These are phyloP conservation scores for Tarsius wallacei DNA, from an alignment of 2,797 vertebrate species.

Conservation along the genomic window DNA sequence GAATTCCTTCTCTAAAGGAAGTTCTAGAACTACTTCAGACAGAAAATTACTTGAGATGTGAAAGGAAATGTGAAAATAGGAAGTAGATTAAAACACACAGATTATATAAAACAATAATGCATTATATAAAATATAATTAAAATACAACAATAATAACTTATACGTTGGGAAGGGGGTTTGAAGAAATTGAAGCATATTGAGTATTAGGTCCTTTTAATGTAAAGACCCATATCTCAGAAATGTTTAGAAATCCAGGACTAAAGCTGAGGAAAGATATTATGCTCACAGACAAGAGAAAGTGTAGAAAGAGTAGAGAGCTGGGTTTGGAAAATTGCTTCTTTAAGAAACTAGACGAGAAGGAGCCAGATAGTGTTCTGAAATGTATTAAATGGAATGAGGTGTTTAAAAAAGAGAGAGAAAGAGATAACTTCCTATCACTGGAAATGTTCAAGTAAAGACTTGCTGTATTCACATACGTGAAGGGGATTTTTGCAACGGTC, in stretches of 20 bases:
- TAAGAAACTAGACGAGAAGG: constrained; percentile 30
- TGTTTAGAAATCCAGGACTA: constrained; percentile 27
- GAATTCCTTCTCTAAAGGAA: constrained; percentile 8
- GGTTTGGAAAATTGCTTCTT: neutral
- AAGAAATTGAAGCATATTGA: constrained; percentile 17
- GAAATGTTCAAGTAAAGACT: constrained; percentile 5
- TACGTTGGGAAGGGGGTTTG: constrained; percentile 28
- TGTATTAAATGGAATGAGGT: constrained; percentile 24
- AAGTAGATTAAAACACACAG: constrained; percentile 50
- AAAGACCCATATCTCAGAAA: neutral
- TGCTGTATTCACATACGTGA: neutral
- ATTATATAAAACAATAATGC: constrained; percentile 40
- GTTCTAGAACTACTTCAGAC: constrained; percentile 31
- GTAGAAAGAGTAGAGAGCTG: neutral
- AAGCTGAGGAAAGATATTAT: neutral
- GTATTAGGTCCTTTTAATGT: constrained; percentile 45
- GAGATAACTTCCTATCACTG: neutral
- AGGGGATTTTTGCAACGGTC: neutral
- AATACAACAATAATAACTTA: constrained; percentile 31
- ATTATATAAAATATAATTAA: neutral
- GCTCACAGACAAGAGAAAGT: neutral
- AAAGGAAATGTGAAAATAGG: constrained; percentile 34
- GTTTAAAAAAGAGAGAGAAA: neutral
- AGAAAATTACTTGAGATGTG: constrained; percentile 57
- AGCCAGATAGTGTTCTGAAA: neutral